Evolutionary conservation across 2,888 invertebrate genomes (phyloP), one percentile per base, ranked within the genome.

Genomic region (Allygus modestus): DNA sequence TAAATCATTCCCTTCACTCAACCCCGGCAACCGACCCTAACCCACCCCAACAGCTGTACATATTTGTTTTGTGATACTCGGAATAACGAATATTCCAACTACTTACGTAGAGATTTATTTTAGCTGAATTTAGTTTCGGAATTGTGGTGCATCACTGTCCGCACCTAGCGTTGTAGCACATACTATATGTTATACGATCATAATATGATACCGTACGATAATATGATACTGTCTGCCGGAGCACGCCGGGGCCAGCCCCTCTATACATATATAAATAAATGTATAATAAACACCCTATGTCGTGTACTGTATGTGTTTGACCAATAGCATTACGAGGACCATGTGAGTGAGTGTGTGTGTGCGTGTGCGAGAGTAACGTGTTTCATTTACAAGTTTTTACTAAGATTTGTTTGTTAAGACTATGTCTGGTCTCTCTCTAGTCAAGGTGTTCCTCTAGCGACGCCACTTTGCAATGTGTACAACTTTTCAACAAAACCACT

Each of bases 41-140:
- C 79, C 79, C 37, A 58, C 79, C 79, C 58, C 79, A 51, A 58
- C 79, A 79, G 54, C 58, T 79, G 79, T 79, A 79, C 54, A 79
- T 79, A 79, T 79, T 79, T 79, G 79, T 83, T 83, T 83, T 83
- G 83, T 83, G 83, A 83, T 83, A 83, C 61, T 83, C 54, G 83
- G 83, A 83, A 83, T 82, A 46, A 73, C 83, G 58, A 58, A 58
- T 54, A 75, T 75, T 75, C 83, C 73, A 75, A 75, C 58, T 75
- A 83, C 83, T 75, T 73, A 83, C 41, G 73, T 54, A 83, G 69
- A 71, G 37, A 58, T 83, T 75, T 75, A 75, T 83, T 54, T 83
- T 75, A 75, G 75, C 75, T 83, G 75, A 58, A 43, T 61, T 58
- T 75, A 83, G 83, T 54, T 82, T 51, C 28, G 17, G 51, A 71